A percentile compares a stretch with the other conserved stretches of the same genome.
Evolutionary conservation across 2,797 vertebrate species (phyloP).

Genomic region (Anolis apletophallus): DNA sequence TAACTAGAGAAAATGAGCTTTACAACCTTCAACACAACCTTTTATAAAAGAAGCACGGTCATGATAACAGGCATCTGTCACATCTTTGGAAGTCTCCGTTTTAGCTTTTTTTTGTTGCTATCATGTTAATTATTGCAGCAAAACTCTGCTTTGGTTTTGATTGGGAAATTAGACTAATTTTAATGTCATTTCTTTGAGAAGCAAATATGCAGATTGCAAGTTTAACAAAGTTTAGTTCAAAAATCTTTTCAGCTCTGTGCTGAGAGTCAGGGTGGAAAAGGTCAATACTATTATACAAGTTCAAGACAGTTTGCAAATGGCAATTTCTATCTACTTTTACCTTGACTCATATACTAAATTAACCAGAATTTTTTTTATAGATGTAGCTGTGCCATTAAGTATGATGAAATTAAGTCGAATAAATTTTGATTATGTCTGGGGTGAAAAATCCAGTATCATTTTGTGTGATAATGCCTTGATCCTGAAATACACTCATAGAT

Average conservation of each 20-base stretch:
- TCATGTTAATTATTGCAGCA: slow-evolving; percentile 61
- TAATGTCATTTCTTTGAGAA: slow-evolving; percentile 49
- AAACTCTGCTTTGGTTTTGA: slow-evolving; percentile 65
- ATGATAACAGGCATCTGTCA: slow-evolving; percentile 31
- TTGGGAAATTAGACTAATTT: slow-evolving; percentile 68
- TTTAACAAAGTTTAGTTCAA: not conserved
- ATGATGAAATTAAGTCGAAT: slow-evolving; percentile 15
- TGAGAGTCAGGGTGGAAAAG: not conserved
- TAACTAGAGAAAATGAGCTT: slow-evolving; percentile 30
- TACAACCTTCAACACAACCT: slow-evolving; percentile 50
- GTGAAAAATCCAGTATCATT: not conserved
- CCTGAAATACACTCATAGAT: not conserved
- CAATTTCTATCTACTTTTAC: not conserved
- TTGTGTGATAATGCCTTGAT: not conserved
- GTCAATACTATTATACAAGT: slow-evolving; percentile 5
- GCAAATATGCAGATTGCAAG: not conserved
- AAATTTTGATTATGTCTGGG: not conserved
- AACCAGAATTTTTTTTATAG: not conserved
- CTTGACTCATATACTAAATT: not conserved
- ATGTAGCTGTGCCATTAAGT: not conserved
- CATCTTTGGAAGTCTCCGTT: slow-evolving; percentile 42
- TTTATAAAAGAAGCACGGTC: slow-evolving; percentile 25
- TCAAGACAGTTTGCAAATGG: not conserved
- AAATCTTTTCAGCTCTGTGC: not conserved
- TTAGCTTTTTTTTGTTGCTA: slow-evolving; percentile 50